A percentile compares a stretch with the other conserved stretches of the same genome.
These are phyloP conservation scores for Amiota mariae DNA, from an alignment of 2,888 invertebrate genomes.

Conservation along the genomic window DNA sequence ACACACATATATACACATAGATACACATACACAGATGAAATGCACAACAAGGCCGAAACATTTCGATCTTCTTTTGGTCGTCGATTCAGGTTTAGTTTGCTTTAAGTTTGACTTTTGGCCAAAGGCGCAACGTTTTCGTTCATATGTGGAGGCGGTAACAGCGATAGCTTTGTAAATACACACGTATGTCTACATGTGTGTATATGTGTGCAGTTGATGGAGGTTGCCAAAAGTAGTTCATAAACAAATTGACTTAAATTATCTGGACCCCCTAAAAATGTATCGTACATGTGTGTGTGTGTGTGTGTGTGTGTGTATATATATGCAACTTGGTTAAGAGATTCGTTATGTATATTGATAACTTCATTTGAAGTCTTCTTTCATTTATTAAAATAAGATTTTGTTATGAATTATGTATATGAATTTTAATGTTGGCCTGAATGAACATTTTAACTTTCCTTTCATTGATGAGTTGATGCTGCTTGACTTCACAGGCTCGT, in stretches of 20 bases:
- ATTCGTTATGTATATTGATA: too few species aligned
- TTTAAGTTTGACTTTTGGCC: slow-evolving; percentile 21
- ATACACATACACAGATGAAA: neutral
- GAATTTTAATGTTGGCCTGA: too few species aligned
- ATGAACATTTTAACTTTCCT: too few species aligned
- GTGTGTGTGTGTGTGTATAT: too few species aligned
- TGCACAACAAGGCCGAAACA: slow-evolving; percentile 8
- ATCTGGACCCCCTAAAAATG: neutral
- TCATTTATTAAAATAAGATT: too few species aligned
- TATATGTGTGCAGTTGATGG: neutral
- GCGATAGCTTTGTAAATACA: neutral
- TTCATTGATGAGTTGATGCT: neutral
- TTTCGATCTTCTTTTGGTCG: slow-evolving; percentile 1
- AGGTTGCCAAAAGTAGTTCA: slow-evolving; percentile 26
- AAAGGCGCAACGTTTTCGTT: slow-evolving; percentile 18
- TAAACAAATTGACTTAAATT: slow-evolving; percentile 16
- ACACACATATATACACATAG: neutral
- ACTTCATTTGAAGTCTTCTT: too few species aligned
- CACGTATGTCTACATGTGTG: neutral
- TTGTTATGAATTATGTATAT: too few species aligned
- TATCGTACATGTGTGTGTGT: too few species aligned
- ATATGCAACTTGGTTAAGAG: too few species aligned
- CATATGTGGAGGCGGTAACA: slow-evolving; percentile 1
- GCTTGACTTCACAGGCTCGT: neutral
- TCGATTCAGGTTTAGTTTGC: slow-evolving; percentile 26